Evolutionary conservation across 2,888 invertebrate species (phyloP).

Genomic region (Dasysyrphus tricinctus): DNA sequence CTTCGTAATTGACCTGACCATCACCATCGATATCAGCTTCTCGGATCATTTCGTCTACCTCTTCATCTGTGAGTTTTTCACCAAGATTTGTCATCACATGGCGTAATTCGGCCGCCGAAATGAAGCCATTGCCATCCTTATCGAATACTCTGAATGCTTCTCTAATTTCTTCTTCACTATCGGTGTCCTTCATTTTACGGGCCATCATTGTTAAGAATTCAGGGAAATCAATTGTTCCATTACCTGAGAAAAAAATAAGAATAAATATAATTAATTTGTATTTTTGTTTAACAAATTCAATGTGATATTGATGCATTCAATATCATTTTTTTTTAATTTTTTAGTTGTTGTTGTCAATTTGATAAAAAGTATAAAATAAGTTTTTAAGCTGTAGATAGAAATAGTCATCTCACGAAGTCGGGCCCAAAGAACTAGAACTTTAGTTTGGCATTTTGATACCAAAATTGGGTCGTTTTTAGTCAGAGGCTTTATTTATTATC

Average conservation of each 20-base stretch:
- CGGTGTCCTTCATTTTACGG: slow-evolving; percentile 99
- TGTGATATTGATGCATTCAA: neutral
- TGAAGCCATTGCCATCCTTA: slow-evolving; percentile 99
- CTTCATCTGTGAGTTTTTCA: slow-evolving; percentile 99
- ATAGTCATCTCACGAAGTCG: too few relatives aligned
- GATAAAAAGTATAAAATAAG: neutral
- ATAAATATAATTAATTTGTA: too few relatives aligned
- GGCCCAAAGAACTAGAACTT: too few relatives aligned
- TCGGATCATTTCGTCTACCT: slow-evolving; percentile 99
- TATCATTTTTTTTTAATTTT: neutral
- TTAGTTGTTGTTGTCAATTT: slow-evolving; percentile 3
- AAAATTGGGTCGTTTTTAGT: too few relatives aligned
- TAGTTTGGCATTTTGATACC: too few relatives aligned
- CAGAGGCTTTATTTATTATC: too few relatives aligned
- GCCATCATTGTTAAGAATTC: slow-evolving; percentile 99
- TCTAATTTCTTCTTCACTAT: slow-evolving; percentile 99
- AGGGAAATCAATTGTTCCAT: slow-evolving; percentile 99
- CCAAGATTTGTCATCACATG: slow-evolving; percentile 99
- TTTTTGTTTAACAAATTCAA: neutral
- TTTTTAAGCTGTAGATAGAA: neutral
- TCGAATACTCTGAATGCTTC: slow-evolving; percentile 99
- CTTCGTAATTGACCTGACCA: slow-evolving; percentile 91
- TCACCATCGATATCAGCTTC: slow-evolving; percentile 99
- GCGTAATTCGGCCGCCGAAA: slow-evolving; percentile 98
- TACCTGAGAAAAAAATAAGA: slow-evolving; percentile 86